Percentiles rank a stretch among this genome's conserved stretches.
phyloP scores from a whole-genome alignment of 2,113 vertebrate genomes.

The Chionomys nivalis region DNA sequence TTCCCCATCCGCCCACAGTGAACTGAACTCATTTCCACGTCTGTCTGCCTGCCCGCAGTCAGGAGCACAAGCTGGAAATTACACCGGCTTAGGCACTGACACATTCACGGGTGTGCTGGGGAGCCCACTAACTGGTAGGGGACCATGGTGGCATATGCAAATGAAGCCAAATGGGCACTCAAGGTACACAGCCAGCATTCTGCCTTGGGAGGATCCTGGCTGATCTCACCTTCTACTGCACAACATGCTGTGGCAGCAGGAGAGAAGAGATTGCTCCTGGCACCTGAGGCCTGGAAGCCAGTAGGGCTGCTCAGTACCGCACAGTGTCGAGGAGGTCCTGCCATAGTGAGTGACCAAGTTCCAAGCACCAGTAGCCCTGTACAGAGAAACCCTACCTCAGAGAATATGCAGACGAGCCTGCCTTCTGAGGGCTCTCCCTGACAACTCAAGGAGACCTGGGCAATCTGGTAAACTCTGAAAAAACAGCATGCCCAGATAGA shows the following conservation, averaged over 20 bases:
- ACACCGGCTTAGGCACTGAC: background rate
- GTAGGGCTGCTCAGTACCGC: rapidly evolving
- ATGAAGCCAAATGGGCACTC: background rate
- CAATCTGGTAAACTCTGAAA: background rate
- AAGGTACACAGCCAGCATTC: rapidly evolving
- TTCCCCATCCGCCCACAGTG: rapidly evolving
- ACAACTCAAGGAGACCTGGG: background rate
- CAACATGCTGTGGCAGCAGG: rapidly evolving
- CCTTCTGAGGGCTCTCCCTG: background rate
- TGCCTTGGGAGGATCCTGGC: background rate
- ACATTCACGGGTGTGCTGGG: background rate
- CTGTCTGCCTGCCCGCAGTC: background rate
- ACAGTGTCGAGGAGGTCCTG: rapidly evolving
- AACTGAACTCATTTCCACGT: background rate
- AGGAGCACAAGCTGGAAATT: background rate
- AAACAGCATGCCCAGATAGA: background rate
- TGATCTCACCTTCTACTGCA: background rate
- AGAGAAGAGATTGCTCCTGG: background rate
- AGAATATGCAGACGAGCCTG: background rate
- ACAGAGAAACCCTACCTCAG: rapidly evolving
- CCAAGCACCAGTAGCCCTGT: rapidly evolving
- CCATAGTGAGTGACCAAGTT: rapidly evolving
- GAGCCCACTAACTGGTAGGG: background rate
- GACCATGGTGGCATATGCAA: rapidly evolving
- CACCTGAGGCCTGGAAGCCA: background rate